These are phyloP conservation scores for Megaceryle maxima DNA, from an alignment of 2,113 vertebrate genomes.

Conservation along the genomic window DNA sequence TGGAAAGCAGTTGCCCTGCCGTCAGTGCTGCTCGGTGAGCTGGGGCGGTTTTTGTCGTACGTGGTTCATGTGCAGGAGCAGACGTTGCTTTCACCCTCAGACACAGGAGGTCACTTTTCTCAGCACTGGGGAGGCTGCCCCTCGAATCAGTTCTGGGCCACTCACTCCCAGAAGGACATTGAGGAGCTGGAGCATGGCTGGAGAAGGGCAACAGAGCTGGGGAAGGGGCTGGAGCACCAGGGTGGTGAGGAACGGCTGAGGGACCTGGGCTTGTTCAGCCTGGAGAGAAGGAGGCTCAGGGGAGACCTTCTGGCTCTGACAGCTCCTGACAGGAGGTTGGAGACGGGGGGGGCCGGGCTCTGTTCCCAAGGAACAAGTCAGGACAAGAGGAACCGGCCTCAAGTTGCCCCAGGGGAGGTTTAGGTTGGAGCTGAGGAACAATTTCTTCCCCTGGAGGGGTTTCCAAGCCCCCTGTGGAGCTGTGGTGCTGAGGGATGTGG, in stretches of 20 bases:
- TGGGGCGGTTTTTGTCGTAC: no score
- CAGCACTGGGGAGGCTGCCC: neutral
- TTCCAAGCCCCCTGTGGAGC: neutral
- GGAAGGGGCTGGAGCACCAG: neutral
- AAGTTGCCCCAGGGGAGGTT: neutral
- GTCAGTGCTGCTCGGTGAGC: rapidly evolving
- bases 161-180: no score
- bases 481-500: neutral
- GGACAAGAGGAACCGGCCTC: neutral
- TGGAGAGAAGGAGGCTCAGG: neutral
- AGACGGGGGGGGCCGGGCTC: neutral
- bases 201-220: neutral
- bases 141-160: no score
- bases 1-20: rapidly evolving
- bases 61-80: rapidly evolving
- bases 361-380: neutral
- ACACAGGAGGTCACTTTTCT: rapidly evolving
- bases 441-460: no score
- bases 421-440: neutral
- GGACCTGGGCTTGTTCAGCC: no score
- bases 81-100: rapidly evolving
- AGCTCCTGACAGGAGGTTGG: neutral
- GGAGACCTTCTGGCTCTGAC: neutral
- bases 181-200: neutral
- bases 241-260: neutral